phyloP scores from a whole-genome alignment of 1,140 invertebrate species.

The Globodera ellingtonae region DNA sequence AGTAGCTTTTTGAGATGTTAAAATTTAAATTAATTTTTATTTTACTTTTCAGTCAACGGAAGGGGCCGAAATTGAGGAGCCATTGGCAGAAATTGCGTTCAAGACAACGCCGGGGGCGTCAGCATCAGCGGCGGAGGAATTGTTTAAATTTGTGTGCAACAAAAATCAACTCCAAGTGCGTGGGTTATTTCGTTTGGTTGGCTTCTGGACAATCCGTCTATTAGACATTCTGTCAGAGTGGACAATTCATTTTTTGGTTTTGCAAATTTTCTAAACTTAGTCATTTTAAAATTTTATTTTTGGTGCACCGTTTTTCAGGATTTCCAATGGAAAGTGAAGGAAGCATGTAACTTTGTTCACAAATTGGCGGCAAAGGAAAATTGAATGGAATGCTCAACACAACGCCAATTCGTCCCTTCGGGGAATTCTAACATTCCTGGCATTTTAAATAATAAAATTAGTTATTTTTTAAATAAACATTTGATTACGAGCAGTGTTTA shows the following conservation, averaged over 20 bases:
- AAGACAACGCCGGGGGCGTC: neutral
- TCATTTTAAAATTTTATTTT: too few species aligned
- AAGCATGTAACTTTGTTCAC: constrained; percentile 34
- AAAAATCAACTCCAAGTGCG: constrained; percentile 37
- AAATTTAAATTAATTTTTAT: neutral
- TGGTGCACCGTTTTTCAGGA: constrained; percentile 15
- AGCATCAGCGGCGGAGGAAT: neutral
- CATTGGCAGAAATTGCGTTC: constrained; percentile 31
- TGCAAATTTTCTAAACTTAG: neutral
- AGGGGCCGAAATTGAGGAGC: constrained; percentile 30
- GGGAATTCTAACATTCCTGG: too few species aligned
- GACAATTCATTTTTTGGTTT: too few species aligned
- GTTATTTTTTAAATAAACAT: too few species aligned
- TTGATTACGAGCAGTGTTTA: too few species aligned
- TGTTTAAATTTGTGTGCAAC: constrained; percentile 35
- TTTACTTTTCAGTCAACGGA: neutral
- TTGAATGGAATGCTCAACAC: neutral
- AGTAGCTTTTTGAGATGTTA: constrained; percentile 4
- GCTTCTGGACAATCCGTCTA: neutral
- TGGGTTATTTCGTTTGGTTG: constrained; percentile 12
- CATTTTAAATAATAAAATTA: too few species aligned
- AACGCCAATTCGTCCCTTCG: too few species aligned
- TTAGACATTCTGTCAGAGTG: too few species aligned
- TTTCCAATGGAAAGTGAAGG: constrained; percentile 42
- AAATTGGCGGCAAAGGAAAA: neutral